A percentile compares a stretch with the other conserved stretches of the same genome.
phyloP scores from a whole-genome alignment of 2,113 vertebrate species.

The Silurus glanis region DNA sequence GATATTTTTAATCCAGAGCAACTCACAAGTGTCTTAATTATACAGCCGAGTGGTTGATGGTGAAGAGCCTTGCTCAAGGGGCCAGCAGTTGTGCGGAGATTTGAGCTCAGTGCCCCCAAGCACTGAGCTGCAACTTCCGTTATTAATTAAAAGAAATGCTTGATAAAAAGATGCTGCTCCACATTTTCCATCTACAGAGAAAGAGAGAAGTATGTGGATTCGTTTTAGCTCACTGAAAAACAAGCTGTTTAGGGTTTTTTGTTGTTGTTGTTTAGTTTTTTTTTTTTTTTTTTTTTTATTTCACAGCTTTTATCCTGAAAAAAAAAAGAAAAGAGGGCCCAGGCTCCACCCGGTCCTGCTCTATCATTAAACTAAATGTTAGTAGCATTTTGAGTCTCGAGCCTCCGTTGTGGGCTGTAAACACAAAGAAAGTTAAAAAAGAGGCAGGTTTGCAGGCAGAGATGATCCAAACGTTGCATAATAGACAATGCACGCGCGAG shows the following conservation, averaged over 20 bases:
- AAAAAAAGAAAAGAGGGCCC: conserved; percentile 30
- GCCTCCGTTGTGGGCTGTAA: conserved; percentile 58
- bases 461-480: conserved; percentile 38
- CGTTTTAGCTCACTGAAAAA: neutral
- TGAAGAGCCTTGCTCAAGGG: too few species aligned
- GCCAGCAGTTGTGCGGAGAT: too few species aligned
- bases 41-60: too few species aligned
- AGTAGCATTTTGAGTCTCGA: conserved; percentile 54
- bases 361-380: conserved; percentile 73
- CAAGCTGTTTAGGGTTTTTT: conserved; percentile 25
- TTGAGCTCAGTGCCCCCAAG: too few species aligned
- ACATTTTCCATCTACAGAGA: neutral
- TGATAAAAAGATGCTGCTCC: neutral
- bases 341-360: conserved; percentile 67
- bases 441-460: conserved; percentile 55
- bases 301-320: conserved; percentile 56
- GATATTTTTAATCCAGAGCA: too few species aligned
- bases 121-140: too few species aligned
- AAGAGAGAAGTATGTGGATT: neutral
- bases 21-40: too few species aligned
- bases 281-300: conserved; percentile 45
- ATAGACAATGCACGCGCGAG: neutral
- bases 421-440: conserved; percentile 60
- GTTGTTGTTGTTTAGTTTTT: too few species aligned
- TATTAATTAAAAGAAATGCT: neutral